A percentile compares a stretch with the other conserved stretches of the same genome.
phyloP scores from a whole-genome alignment of 2,888 invertebrate species.

The Dermolepida albohirtum region DNA sequence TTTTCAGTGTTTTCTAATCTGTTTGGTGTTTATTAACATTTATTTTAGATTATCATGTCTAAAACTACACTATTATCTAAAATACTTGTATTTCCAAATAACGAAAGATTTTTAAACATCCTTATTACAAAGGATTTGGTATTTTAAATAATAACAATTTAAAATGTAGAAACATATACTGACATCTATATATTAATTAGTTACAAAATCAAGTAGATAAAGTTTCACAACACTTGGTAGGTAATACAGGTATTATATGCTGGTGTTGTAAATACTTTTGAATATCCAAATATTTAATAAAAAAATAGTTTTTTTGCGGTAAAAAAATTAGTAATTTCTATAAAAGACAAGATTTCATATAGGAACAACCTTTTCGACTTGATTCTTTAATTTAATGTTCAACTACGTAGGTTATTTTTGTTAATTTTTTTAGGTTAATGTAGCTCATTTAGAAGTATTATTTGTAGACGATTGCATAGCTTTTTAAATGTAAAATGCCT shows the following conservation, averaged over 20 bases:
- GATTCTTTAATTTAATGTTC: conserved; percentile 17
- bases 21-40: too few species aligned
- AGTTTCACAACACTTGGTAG: conserved; percentile 22
- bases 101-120: too few species aligned
- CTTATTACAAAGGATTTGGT: too few species aligned
- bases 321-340: conserved; percentile 12
- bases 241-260: conserved; percentile 42
- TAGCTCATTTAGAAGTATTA: conserved; percentile 9
- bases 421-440: conserved; percentile 42
- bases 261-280: conserved; percentile 43
- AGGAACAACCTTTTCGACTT: neutral
- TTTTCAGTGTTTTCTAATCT: too few species aligned
- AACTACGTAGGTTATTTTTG: conserved; percentile 35
- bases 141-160: too few species aligned
- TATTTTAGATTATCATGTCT: too few species aligned
- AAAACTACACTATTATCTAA: too few species aligned
- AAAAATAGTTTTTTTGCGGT: conserved; percentile 33
- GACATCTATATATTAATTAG: conserved; percentile 35
- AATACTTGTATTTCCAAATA: too few species aligned
- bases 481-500: conserved; percentile 58
- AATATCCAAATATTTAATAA: conserved; percentile 40
- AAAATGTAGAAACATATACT: neutral
- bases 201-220: conserved; percentile 7
- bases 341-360: conserved; percentile 11
- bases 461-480: conserved; percentile 25